Evolutionary conservation across 2,888 invertebrate genomes (phyloP), one percentile per base, ranked within the genome.

Genomic region (Drosophila tripunctata): DNA sequence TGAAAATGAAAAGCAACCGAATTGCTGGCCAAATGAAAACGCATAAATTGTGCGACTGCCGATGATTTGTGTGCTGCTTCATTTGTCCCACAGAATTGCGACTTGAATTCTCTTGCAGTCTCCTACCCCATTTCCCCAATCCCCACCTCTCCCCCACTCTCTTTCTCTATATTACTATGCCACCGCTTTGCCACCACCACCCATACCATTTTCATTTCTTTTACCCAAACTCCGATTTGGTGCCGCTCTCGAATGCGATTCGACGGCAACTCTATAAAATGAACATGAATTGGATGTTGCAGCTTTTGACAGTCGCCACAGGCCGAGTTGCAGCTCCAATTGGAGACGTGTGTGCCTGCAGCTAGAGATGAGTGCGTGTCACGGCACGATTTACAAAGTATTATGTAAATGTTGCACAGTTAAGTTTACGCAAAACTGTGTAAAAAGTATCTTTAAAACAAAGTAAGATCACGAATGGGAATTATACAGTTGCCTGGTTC

Each of bases 31-130:
- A 72, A 84, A 84, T 61, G 69, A 67, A 75, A 85, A 64, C 61
- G 58, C 73, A 79, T 77, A 77, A 84, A 84, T 74, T 68, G 61
- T 40, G 21, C 50, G 60, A 44, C 70, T 64, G 67, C 55, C 80
- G 74, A 67, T 77, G 84, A 70, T 76, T 83, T 74, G 67, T 63
- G 64, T 33, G 40, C 31, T 36, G 67, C 58, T 78, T 78, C 61
- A 70, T 73, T 73, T 74, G 78, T 63, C 51, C 44, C 52, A 30
- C 14, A 19, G 47, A 54, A 43, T 19, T 19, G 27, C 54, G 40
- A 5, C 19, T 19, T 8, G 19, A 30, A n/a, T 38, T 30, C 44
- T 12, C 12, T 12, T 4, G 7, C 7, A 10, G 2, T 5, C n/a
- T 12, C 7, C n/a, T 1, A 19, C 31, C 12, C 31, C 12, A 14